phyloP scores from a whole-genome alignment of 2,797 vertebrate genomes.

The Galagoides demidoff region DNA sequence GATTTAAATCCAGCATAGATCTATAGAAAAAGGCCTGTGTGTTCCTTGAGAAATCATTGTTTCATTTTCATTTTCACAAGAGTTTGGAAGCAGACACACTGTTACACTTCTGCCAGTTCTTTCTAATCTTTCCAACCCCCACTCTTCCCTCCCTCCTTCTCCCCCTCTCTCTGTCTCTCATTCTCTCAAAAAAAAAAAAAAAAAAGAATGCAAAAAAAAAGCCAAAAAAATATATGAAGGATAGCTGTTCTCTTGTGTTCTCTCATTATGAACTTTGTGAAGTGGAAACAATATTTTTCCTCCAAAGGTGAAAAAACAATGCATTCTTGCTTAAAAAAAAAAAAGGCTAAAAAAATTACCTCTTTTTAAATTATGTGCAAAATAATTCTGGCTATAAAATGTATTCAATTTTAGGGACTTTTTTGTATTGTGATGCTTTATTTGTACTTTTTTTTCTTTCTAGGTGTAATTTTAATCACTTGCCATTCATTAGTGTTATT shows the following conservation, averaged over 20 bases:
- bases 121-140: conserved; percentile 77
- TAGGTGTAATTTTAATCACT: conserved; percentile 91
- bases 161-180: neutral
- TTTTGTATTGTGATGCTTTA: conserved; percentile 94
- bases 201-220: conserved; percentile 79
- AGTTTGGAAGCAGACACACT: conserved; percentile 82
- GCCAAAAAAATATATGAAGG: conserved; percentile 86
- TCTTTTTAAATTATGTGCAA: conserved; percentile 91
- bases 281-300: conserved; percentile 81
- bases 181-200: conserved; percentile 50
- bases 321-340: conserved; percentile 82
- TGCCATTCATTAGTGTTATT: conserved; percentile 94
- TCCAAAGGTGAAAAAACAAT: conserved; percentile 83
- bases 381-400: conserved; percentile 90
- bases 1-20: conserved; percentile 74
- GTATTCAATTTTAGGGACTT: conserved; percentile 86
- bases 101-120: conserved; percentile 84
- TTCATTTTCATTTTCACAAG: conserved; percentile 77
- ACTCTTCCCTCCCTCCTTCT: neutral
- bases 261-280: conserved; percentile 80
- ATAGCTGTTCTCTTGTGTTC: conserved; percentile 83
- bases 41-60: conserved; percentile 75
- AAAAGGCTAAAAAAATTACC: conserved; percentile 86
- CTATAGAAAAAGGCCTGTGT: conserved; percentile 69
- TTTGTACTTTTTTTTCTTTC: conserved; percentile 92